Evolutionary conservation across 2,797 vertebrate genomes (phyloP), one percentile per base, ranked within the genome.

Genomic region (Helarctos malayanus): DNA sequence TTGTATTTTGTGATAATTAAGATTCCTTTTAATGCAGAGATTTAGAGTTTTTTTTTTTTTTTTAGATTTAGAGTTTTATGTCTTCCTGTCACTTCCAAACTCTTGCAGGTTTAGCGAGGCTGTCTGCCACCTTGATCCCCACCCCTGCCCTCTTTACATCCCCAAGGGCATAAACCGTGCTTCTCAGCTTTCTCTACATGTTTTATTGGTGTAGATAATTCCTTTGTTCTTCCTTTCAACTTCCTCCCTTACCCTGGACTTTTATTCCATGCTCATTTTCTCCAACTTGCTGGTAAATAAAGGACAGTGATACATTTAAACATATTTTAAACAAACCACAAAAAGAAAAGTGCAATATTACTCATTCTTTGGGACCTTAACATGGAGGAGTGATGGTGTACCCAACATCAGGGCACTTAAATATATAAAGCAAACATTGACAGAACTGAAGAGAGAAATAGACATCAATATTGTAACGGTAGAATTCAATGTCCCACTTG

Each of bases 1-100:
- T 29, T 87, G 16, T 56, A 27, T 85, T 81, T 6, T 59, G 29
- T 88, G 65, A 85, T 15, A 47, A 85, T 16, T 25, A 61, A 56
- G 25, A 13, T 93, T 95, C 52, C 23, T 82, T 93, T 79, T 18
- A 89, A 73, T 88, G 18, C 18, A 45, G 54, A 80, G 29, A 90
- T 52, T 49, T 93, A 41, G 49, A 41, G 10, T 65, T 38, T 38
- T 38, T 38, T 38, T 38, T 38, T 38, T 38, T 38, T 4, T 38
- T 38, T 38, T 38, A 45, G 54, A 90, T 52, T 49, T 93, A 41
- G 49, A 41, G 10, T 69, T 84, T 86, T 81, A 52, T 69, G 1
- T 82, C 54, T 83, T 93, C 38, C 29, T 92, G 15, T 69, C 3
- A 90, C 38, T 85, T 95, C 27, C n/a, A 81, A 76, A 78, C n/a